phyloP scores from a whole-genome alignment of 2,113 vertebrate species.

The Dicaeum eximium region DNA sequence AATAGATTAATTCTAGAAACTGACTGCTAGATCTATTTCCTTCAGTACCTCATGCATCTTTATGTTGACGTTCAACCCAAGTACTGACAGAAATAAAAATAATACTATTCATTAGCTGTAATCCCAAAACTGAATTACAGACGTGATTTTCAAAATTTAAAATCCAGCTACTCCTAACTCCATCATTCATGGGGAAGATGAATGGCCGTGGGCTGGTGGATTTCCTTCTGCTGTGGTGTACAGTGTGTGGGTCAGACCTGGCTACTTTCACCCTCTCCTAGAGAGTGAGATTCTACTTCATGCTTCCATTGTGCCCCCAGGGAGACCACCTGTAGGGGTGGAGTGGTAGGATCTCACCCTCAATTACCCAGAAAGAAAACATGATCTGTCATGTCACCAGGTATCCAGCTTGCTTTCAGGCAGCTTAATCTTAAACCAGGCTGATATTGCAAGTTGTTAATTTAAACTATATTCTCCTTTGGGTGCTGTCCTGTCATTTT shows the following conservation, averaged over 20 bases:
- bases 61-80: background rate
- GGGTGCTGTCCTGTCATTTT: conserved; percentile 23
- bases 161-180: background rate
- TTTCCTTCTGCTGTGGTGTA: background rate
- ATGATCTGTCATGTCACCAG: background rate
- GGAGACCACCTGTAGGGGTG: background rate
- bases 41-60: background rate
- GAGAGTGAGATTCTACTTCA: background rate
- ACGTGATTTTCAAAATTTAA: background rate
- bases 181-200: background rate
- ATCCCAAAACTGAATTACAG: background rate
- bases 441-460: conserved; percentile 5
- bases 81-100: background rate
- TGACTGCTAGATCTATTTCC: background rate
- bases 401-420: background rate
- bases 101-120: background rate
- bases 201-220: fast-evolving
- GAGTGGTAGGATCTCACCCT: background rate
- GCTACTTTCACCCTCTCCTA: background rate
- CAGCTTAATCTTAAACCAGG: background rate
- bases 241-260: background rate
- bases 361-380: background rate
- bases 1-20: background rate
- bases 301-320: background rate
- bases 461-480: conserved; percentile 41